These are phyloP conservation scores for Threskiornis aethiopicus DNA, from an alignment of 2,797 vertebrate species.

Conservation along the genomic window DNA sequence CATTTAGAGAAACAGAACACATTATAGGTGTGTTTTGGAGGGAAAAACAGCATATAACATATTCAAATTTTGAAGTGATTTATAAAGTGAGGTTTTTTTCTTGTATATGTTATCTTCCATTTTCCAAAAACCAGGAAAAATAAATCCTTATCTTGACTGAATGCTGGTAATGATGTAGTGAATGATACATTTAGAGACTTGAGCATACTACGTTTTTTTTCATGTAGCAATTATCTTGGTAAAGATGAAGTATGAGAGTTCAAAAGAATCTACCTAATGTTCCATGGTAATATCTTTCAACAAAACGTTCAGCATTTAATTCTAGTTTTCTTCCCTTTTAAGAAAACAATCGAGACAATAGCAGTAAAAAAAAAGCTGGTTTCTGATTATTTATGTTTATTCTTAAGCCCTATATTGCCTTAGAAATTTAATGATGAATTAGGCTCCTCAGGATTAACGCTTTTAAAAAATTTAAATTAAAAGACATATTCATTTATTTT, in stretches of 20 bases:
- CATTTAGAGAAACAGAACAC: background rate
- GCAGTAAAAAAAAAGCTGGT: background rate
- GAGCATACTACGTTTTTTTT: background rate
- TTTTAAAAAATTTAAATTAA: background rate
- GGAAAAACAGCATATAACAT: background rate
- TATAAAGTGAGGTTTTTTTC: background rate
- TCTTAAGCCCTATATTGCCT: background rate
- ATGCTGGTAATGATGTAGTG: background rate
- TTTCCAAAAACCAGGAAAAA: background rate
- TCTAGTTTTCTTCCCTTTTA: background rate
- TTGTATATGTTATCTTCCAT: background rate
- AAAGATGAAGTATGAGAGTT: background rate
- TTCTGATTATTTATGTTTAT: background rate
- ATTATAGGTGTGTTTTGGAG: background rate
- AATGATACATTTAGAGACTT: background rate
- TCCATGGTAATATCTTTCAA: background rate
- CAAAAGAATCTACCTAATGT: background rate
- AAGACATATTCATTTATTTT: background rate
- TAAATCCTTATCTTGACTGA: background rate
- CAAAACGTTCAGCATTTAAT: background rate
- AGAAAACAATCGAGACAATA: background rate
- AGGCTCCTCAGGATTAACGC: background rate
- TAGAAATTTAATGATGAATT: background rate
- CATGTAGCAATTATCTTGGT: background rate
- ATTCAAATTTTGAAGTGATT: background rate